Base-by-base conservation (phyloP, 2,113 vertebrate genomes). In the Ceratotherium simum region DNA sequence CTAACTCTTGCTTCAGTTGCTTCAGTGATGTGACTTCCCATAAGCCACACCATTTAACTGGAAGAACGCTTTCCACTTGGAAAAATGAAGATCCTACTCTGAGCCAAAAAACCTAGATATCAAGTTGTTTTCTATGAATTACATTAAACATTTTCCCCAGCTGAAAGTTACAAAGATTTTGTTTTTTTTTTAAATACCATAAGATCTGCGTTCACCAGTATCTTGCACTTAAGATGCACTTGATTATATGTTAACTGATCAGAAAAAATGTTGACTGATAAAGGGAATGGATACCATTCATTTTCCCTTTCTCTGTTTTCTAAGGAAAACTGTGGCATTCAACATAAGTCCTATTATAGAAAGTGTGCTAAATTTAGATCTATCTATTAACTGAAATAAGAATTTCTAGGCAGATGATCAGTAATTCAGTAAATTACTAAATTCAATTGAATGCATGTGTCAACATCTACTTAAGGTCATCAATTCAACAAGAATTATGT, bases 401-500 rank as follows among this genome's bases (percentile, higher is more conserved):
- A 85, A 31, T 91, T 93, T 96, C 48, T 67, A 96, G 56, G 23
- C 29, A 94, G 56, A 78, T 92, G 73, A 96, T 96, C 33, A 79
- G 78, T 90, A 94, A 83, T 96, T 92, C 69, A 95, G 90, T 58
- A 96, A 73, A 92, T 92, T 90, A 87, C 46, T 89, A 95, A 97
- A 60, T 90, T 86, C 88, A 96, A 70, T 14, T 83, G 75, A 92
- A 96, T 36, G 13, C 69, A 79, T 80, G 69, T 80, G 80, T 90
- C 87, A 97, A 92, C 75, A 95, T 23, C 73, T 96, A 97, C 97
- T 96, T 97, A 95, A 97, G 79, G 79, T 92, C 64, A 94, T 97
- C 94, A 94, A 83, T 75, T 96, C 56, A 95, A 86, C 23, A 87
- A 95, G 69, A 97, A 94, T 96, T 93, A 95, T 70, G 56, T 31